Percentiles rank a stretch among this genome's conserved stretches.
phyloP scores from a whole-genome alignment of 1,140 invertebrate species.

The Scaptomyza graminum region DNA sequence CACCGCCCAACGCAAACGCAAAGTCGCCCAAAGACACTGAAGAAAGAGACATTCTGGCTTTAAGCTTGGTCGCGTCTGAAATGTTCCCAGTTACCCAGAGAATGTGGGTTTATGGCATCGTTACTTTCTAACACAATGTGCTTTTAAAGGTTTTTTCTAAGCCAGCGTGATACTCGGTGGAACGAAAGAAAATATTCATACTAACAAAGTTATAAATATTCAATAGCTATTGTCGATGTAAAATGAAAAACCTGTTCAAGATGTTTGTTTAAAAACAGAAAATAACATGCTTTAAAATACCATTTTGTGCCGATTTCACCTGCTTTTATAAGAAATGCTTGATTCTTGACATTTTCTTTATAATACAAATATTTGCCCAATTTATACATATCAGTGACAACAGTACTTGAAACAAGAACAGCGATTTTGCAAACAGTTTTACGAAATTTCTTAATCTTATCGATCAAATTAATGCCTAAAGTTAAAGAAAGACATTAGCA shows the following conservation, averaged over 20 bases:
- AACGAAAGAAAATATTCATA: not conserved
- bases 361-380: no score
- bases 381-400: no score
- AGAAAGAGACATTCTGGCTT: not conserved
- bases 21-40: not conserved
- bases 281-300: no score
- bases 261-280: no score
- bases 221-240: no score
- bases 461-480: not conserved
- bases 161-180: not conserved
- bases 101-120: constrained; percentile 11
- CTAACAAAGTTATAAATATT: no score
- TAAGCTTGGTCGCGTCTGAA: not conserved
- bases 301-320: no score
- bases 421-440: constrained; percentile 2
- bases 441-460: not conserved
- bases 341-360: no score
- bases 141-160: not conserved
- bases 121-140: constrained; percentile 3
- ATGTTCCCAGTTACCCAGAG: not conserved
- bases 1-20: constrained; percentile 1
- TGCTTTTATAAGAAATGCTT: no score
- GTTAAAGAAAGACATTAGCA: constrained; percentile 1
- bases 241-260: no score
- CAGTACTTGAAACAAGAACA: not conserved